Evolutionary conservation across 2,113 vertebrate species (phyloP), one percentile per base, ranked within the genome.

Genomic region (Anguilla japonica): DNA sequence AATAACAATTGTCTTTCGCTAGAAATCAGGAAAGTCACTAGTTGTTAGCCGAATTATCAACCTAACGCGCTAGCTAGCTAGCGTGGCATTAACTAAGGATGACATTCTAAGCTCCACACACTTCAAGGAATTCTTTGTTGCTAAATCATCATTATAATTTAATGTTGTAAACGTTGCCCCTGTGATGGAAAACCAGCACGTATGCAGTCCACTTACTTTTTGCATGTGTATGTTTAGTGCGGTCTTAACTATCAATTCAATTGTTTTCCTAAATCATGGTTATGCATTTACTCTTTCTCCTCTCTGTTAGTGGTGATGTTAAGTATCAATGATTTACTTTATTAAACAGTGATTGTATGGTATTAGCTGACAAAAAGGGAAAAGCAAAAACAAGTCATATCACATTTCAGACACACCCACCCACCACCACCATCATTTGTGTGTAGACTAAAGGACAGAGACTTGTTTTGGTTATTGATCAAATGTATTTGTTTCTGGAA

Each of bases 1-100:
- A 13, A 79, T 39, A 75, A 43, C 29, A 29, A 85, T 85, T 85
- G 84, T 78, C 18, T 84, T 53, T 63, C 34, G 84, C 67, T 78
- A 34, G 78, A 41, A 75, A 85, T 79, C 46, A 39, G 84, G 53
- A 50, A 53, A 67, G 71, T 85, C 29, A 43, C 50, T 53, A 39
- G 84, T 79, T 46, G n/a, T 22, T 29, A 75, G 46, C 29, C 46
- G 41, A 22, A 26, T n/a, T 29, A 29, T 29, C 79, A 15, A 40
- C 20, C 39, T 56, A 40, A 34, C 43, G 34, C 46, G 67, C 43
- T 84, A 57, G 83, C 57, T 79, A 85, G 75, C 46, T 13, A 75
- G 18, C 50, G 40, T 22, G 34, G 57, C 84, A 79, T 85, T 11
- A 79, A 71, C 26, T 84, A 16, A 78, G 26, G n/a, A 43, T 84